Base-by-base conservation (phyloP, 2,888 invertebrate genomes). In the Odontocerum albicorne region DNA sequence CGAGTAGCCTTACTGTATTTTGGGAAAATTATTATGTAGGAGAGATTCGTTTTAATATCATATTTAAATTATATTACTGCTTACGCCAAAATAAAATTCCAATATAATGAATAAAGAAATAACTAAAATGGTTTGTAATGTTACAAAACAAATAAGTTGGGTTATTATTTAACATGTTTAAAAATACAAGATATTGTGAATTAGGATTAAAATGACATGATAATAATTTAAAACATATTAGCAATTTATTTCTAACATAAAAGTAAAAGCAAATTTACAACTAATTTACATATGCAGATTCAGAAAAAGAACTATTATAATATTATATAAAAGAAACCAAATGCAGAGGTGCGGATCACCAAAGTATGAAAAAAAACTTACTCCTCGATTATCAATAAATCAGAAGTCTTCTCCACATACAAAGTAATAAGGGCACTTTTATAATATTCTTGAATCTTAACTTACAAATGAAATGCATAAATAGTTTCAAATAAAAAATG, bases 381-480 rank as follows among this genome's bases (percentile, higher is more conserved):
- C 19, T 36, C 44, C 51, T 36, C 51, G 44, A 49, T 49, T 49
- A 43, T 43, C 12, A 19, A n/a, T 51, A 16, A 43, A 43, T 51
- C 16, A 12, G 36, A 33, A 49, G 57, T 53, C 49, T 53, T 57
- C 49, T 52, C 15, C 27, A 10, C 16, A 52, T 47, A 27, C 27
- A 36, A 43, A 53, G 53, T 45, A 20, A 49, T 57, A 57, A 57
- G 57, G 57, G 32, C 57, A 57, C 57, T 40, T 57, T 53, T 13
- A 47, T 22, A 17, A 40, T 53, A 47, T 35, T 22, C 36, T 40
- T 42, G 47, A 47, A 42, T 32, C 39, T 49, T 40, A 22, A 22
- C 32, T 22, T 47, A 22, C n/a, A 36, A 36, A 32, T 53, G 33
- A 53, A 40, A 46, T 49, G 49, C 49, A 49, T 36, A 32, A 45